Evolutionary conservation across 2,888 invertebrate species (phyloP), one percentile per base, ranked within the genome.

Genomic region (Amblyjoppa fuscipennis): DNA sequence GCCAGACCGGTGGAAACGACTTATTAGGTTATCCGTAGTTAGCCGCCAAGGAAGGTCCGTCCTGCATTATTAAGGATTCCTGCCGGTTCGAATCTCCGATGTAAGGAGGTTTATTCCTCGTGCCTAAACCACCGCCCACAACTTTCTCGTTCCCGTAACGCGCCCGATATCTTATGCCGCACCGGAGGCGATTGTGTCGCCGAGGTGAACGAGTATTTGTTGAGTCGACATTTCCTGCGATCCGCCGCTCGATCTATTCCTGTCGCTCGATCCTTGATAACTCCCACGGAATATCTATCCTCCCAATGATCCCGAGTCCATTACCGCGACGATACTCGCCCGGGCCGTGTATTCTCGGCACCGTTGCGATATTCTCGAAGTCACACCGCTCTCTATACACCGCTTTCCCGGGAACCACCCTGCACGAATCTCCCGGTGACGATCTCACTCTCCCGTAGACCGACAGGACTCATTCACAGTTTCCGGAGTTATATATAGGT

Each of bases 221-320:
- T 90, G 90, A 90, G 84, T 84, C 87, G 90, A 90, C 91, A 89
- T 89, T 92, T 92, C 91, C 91, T 92, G 90, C 45, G 86, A 90
- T 78, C 87, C 51, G 38, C 61, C 88, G 49, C n/a, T 20, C 41
- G 1, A 61, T 31, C 82, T 85, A 85, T 85, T 85, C 76, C 76
- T 68, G 80, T 90, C 80, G 68, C 86, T 90, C 88, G 90, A 91
- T 92, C 93, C 91, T 92, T 91, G 89, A 80, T 81, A 75, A 75
- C 28, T 11, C 11, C 31, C 56, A 16, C 7, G 16, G 66, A 25
- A 25, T 49, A 51, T 68, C 45, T 3, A 68, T 66, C 11, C 41
- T 49, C n/a, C 41, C 6, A 51, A 49, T 59, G 28, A 78, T 74
- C 45, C 51, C 20, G 3, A 56, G 38, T 76, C 66, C 51, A 68